Base-by-base conservation (phyloP, 2,113 vertebrate species). In the Saccopteryx bilineata region DNA sequence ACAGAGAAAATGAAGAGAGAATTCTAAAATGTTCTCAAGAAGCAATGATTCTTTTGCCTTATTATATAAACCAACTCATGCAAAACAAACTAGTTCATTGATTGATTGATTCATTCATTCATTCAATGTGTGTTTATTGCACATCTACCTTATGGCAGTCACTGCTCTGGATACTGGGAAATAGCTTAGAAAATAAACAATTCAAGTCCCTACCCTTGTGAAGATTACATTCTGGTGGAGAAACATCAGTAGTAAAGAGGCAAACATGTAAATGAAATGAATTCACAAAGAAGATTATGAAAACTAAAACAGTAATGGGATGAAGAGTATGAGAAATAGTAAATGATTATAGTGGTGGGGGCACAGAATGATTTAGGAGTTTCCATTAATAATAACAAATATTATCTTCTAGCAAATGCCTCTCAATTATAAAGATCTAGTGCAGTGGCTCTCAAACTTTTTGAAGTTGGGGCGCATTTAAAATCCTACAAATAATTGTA, bases 11-110 rank as follows among this genome's bases (percentile, higher is more conserved):
- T 19, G 4, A 79, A 24, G 12, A 46, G 54, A 39, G 46, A 66
- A 68, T 84, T 91, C 56, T 39, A 87, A 87, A 52, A 72, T 26
- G 9, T 87, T 91, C 71, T 52, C 24, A 65, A 86, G 31, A 82
- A 63, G 13, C 68, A 81, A 52, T 31, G 33, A 39, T 63, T 82
- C 48, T 33, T 93, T 56, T 81, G 31, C 52, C 18, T 58, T 84
- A 60, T n/a, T 11, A 24, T 21, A n/a, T 26, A 24, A 90, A 58
- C 9, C 24, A 46, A 21, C 50, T 83, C 56, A 87, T 93, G 66
- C 24, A 54, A 61, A 93, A 74, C 5, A 88, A 66, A 72, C 21
- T 24, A 21, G n/a, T 54, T 79, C 21, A 46, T 76, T 93, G 17
- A 24, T 48, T 85, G 23, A 14, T 80, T 61, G 46, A 50, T 75